phyloP scores from a whole-genome alignment of 2,797 vertebrate species.

The Manis crassicaudata region DNA sequence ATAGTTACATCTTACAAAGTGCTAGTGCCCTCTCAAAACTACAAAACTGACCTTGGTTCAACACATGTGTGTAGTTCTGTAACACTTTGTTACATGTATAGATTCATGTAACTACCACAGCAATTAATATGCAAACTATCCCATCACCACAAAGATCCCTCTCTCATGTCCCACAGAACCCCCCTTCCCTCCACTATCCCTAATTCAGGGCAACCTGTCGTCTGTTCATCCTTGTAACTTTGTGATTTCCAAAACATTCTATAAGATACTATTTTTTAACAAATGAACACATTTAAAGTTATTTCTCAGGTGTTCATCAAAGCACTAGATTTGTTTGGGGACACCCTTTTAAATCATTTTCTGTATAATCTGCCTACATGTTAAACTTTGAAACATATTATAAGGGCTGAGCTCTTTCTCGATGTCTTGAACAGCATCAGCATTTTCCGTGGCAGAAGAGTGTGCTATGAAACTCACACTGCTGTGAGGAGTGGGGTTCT shows the following conservation, averaged over 20 bases:
- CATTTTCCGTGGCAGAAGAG: slow-evolving; percentile 10
- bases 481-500: slow-evolving; percentile 5
- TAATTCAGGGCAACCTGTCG: background rate
- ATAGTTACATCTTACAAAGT: background rate
- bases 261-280: background rate
- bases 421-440: background rate
- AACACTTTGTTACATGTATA: background rate
- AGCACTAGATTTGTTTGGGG: background rate
- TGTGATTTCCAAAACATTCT: background rate
- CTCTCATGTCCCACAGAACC: background rate
- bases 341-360: background rate
- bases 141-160: background rate
- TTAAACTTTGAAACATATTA: background rate
- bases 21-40: background rate
- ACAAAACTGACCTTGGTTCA: background rate
- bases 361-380: background rate
- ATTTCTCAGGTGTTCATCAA: slow-evolving; percentile 3
- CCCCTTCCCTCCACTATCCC: background rate
- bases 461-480: background rate
- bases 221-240: background rate
- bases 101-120: background rate
- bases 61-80: background rate
- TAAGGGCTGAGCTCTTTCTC: background rate
- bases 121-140: background rate
- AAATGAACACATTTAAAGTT: background rate